Base-by-base conservation (phyloP, 2,888 invertebrate species). In the Drosophila lutescens region DNA sequence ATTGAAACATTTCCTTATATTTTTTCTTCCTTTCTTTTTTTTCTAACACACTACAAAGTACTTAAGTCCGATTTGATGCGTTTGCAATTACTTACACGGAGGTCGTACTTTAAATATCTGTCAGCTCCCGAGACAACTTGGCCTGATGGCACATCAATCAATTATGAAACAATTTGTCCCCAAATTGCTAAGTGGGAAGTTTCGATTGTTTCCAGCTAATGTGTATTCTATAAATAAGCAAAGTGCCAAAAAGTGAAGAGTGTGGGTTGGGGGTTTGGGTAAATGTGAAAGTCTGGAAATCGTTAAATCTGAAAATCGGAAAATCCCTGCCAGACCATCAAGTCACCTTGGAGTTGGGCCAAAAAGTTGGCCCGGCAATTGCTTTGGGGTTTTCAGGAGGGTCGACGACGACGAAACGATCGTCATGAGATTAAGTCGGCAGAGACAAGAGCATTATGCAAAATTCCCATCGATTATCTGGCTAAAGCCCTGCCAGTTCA, bases 101-200 rank as follows among this genome's bases (percentile, higher is more conserved):
- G 15, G 34, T n/a, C 34, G 34, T 41, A 56, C 38, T 58, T 57
- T 32, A 38, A 62, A 57, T 62, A 62, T 58, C 17, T 49, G 58
- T 26, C 9, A 8, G n/a, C 46, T 55, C 20, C 38, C n/a, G 32
- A 47, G 55, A 23, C 60, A 41, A 59, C 58, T 49, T 62, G 40
- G 30, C 34, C 49, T 30, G 23, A 9, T 47, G 71, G 73, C 67
- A 76, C 80, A 86, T 85, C 86, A 85, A 85, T 85, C 85, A 86
- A 85, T 85, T 85, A 86, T 85, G 86, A 80, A 84, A 79, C 85
- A 82, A 85, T 85, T 85, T 85, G 84, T 76, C 72, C 77, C 76
- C 80, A 86, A 79, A 82, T 77, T 77, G 80, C 75, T 77, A 55
- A 49, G 51, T 78, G 72, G 66, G 55, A 51, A 57, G 63, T 62